These are phyloP conservation scores for Pygoscelis adeliae DNA, from an alignment of 2,113 vertebrate genomes.

Conservation along the genomic window DNA sequence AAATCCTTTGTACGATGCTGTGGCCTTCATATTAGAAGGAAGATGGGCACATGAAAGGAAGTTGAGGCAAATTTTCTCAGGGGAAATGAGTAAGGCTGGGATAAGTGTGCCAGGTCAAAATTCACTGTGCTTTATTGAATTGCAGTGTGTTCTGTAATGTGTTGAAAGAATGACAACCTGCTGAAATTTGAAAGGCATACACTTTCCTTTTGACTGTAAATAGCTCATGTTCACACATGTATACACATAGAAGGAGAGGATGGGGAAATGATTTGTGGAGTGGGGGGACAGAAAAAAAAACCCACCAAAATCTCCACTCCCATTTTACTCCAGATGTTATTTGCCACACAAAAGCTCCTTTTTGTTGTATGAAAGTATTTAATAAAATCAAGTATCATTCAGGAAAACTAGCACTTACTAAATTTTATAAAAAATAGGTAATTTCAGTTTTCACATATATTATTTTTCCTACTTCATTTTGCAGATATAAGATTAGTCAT, in stretches of 20 bases:
- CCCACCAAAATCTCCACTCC: not conserved
- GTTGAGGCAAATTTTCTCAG: not conserved
- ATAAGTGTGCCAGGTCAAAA: not conserved
- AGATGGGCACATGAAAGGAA: not conserved
- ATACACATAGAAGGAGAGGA: not conserved
- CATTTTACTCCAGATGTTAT: not conserved
- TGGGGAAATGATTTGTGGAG: not conserved
- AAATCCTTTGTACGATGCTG: not conserved
- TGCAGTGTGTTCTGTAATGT: not conserved
- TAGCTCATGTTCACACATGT: rapidly evolving
- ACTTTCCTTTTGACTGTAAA: not conserved
- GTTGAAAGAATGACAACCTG: not conserved
- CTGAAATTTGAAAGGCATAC: not conserved
- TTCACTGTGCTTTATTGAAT: not conserved
- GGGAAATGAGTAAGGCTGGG: not conserved
- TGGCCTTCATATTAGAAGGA: not conserved
- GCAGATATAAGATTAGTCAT: not conserved
- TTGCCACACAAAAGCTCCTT: not conserved
- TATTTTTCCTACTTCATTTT: not conserved
- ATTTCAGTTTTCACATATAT: not conserved
- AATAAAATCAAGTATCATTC: not conserved
- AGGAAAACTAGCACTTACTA: not conserved
- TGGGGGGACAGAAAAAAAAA: not conserved
- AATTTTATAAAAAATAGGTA: not conserved
- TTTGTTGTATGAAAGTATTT: not conserved